Conservation (phyloP, 2,113 vertebrate species). For the Sapajus apella region DNA sequence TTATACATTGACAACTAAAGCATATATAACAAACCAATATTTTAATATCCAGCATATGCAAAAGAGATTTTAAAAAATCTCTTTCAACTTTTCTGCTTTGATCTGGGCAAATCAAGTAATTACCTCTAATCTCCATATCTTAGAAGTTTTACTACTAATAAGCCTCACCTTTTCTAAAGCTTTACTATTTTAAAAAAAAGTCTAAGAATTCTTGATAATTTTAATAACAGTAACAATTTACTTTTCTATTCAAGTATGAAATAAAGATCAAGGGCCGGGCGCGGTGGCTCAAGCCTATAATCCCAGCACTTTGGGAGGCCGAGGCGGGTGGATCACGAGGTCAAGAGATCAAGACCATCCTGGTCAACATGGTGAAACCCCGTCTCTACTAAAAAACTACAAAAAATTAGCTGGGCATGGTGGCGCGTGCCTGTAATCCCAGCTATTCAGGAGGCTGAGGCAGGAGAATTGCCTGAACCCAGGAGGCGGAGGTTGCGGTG, state of each 20-base stretch:
- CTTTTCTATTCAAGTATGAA: not conserved
- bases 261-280: not conserved
- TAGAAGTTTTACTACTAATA: not conserved
- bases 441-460: too few relatives aligned
- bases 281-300: too few relatives aligned
- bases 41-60: not conserved
- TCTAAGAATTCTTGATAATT: not conserved
- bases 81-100: not conserved
- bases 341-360: too few relatives aligned
- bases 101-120: not conserved
- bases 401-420: too few relatives aligned
- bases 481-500: too few relatives aligned
- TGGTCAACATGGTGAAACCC: too few relatives aligned
- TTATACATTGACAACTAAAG: not conserved
- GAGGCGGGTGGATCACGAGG: too few relatives aligned
- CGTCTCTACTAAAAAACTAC: too few relatives aligned
- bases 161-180: not conserved
- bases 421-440: too few relatives aligned
- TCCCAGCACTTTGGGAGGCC: too few relatives aligned
- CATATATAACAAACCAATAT: not conserved
- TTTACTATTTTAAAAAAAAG: not conserved
- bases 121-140: not conserved
- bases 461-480: too few relatives aligned
- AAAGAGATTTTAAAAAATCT: constrained; percentile 28
- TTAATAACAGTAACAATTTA: not conserved